Evolutionary conservation across 2,888 invertebrate genomes (phyloP).

Genomic region (Cephus nigrinus): DNA sequence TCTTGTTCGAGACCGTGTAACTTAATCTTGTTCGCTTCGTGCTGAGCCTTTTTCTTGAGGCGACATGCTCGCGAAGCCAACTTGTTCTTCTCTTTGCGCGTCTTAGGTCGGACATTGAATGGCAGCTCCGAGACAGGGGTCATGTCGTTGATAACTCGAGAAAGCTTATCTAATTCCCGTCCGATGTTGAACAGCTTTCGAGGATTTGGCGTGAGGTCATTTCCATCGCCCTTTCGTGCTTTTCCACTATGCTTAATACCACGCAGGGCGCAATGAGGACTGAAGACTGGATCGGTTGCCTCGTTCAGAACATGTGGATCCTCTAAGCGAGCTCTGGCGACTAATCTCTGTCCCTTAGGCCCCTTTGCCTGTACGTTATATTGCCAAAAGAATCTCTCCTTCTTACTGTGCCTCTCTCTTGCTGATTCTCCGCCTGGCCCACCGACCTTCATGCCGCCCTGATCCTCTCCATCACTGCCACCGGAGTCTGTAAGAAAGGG

Average conservation of each 20-base stretch:
- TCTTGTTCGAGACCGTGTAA: conserved; percentile 92
- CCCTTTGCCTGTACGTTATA: conserved; percentile 99
- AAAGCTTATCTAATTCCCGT: conserved; percentile 90
- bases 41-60: conserved; percentile 98
- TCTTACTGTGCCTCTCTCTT: conserved; percentile 69
- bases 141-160: conserved; percentile 94
- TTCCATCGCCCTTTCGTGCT: conserved; percentile 96
- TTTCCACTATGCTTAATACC: conserved; percentile 93
- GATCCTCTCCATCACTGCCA: conserved; percentile 71
- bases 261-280: conserved; percentile 88
- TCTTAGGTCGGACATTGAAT: conserved; percentile 87
- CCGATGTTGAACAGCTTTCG: conserved; percentile 91
- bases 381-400: conserved; percentile 95
- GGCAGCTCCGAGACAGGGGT: conserved; percentile 94
- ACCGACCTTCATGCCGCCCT: conserved; percentile 57
- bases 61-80: conserved; percentile 96
- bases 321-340: conserved; percentile 85
- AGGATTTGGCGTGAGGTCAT: conserved; percentile 96
- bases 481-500: conserved; percentile 71
- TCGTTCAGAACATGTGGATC: conserved; percentile 93
- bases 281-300: conserved; percentile 96
- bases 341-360: conserved; percentile 91
- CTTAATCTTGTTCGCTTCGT: conserved; percentile 98
- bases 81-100: conserved; percentile 98
- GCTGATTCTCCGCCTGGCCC: conserved; percentile 51